Evolutionary conservation across 1,140 invertebrate genomes (phyloP), one percentile per base, ranked within the genome.

Genomic region (Sycophila sp.): DNA sequence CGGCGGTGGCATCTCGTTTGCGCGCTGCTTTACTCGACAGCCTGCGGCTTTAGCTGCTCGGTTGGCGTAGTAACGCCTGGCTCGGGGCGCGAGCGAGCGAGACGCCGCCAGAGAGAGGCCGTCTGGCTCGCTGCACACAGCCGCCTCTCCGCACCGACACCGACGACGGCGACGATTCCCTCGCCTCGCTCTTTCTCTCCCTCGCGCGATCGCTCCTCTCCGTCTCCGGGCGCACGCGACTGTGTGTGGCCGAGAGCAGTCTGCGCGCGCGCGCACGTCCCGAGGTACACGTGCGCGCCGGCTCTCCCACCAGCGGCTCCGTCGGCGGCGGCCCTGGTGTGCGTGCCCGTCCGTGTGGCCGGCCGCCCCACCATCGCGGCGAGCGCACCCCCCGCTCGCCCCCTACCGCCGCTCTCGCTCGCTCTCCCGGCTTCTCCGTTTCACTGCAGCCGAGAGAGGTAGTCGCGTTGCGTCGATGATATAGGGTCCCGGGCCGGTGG

Each of bases 211-310:
- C n/a, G n/a, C n/a, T n/a, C n/a, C n/a, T n/a, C n/a, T n/a, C n/a
- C n/a, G n/a, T n/a, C n/a, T n/a, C n/a, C n/a, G n/a, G n/a, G 51
- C 26, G 51, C 64, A 45, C 51, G 64, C 64, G 63, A 65, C 63
- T 65, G 49, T 65, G 63, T 65, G 63, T 65, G 63, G 63, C 63
- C 63, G 47, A 40, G n/a, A n/a, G n/a, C n/a, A n/a, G n/a, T n/a
- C n/a, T n/a, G n/a, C 30, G 55, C 34, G 53, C 30, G 53, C 53
- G 55, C 10, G 22, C n/a, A 63, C 15, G 45, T 34, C 19, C 55
- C 34, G 60, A 64, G 60, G 47, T 64, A 47, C 60, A 51, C 60
- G 47, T 47, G 59, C 42, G 59, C 59, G 59, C 42, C 24, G 17
- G 24, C 22, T 56, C 28, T 17, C 53, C 53, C 17, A 34, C 30